Evolutionary conservation across 2,888 invertebrate species (phyloP).

Genomic region (Brenthis daphne): DNA sequence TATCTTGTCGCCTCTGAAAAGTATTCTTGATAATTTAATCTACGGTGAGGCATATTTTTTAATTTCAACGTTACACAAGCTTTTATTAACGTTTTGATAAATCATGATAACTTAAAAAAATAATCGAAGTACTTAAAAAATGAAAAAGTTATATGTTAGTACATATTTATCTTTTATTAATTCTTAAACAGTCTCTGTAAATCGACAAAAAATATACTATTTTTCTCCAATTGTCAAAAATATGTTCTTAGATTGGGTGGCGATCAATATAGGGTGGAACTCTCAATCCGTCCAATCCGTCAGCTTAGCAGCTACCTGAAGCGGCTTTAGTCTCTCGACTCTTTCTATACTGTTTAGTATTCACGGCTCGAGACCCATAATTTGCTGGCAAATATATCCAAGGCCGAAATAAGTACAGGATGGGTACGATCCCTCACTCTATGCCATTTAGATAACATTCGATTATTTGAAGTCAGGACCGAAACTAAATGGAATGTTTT

Average conservation of each 20-base stretch:
- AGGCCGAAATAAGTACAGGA: slow-evolving; percentile 53
- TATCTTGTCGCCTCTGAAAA: background rate
- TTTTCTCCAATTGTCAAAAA: background rate
- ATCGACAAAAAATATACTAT: too few species aligned
- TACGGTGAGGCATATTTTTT: background rate
- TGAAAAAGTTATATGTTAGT: too few species aligned
- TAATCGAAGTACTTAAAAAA: too few species aligned
- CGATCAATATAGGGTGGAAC: slow-evolving; percentile 17
- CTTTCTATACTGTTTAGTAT: slow-evolving; percentile 69
- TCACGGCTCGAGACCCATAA: slow-evolving; percentile 71
- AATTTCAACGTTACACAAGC: too few species aligned
- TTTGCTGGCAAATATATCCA: slow-evolving; percentile 63
- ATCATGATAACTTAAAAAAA: too few species aligned
- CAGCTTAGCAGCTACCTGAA: slow-evolving; percentile 73
- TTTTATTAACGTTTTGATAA: too few species aligned
- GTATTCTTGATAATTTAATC: background rate
- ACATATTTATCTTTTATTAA: too few species aligned
- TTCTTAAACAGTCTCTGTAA: too few species aligned
- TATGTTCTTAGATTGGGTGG: background rate
- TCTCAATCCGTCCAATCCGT: slow-evolving; percentile 73
- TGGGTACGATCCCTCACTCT: slow-evolving; percentile 47
- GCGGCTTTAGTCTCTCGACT: slow-evolving; percentile 62
- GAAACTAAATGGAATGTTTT: slow-evolving; percentile 11
- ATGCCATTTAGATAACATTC: slow-evolving; percentile 7
- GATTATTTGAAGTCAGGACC: background rate